Evolutionary conservation across 1,140 invertebrate species (phyloP).

Genomic region (Anthonomus grandis): DNA sequence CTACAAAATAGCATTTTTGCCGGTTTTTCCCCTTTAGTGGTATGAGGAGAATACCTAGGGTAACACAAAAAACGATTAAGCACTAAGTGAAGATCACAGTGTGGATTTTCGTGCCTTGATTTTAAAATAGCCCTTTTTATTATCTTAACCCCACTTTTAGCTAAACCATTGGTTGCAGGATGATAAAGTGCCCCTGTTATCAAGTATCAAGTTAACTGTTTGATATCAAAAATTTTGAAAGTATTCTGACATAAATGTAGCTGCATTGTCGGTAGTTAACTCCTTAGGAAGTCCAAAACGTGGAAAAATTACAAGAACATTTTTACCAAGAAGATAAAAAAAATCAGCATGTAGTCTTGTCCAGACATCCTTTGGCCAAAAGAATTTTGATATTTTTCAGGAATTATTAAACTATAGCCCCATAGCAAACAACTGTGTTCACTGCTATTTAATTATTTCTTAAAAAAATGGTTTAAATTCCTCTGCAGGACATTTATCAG

Average conservation of each 20-base stretch:
- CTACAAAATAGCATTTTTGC: slow-evolving; percentile 17
- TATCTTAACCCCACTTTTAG: too few relatives aligned
- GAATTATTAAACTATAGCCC: slow-evolving; percentile 46
- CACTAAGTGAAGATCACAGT: neutral
- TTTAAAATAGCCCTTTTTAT: too few relatives aligned
- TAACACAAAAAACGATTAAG: slow-evolving; percentile 19
- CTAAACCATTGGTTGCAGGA: too few relatives aligned
- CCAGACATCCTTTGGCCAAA: slow-evolving; percentile 49
- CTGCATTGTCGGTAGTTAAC: slow-evolving; percentile 23
- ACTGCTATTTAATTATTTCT: slow-evolving; percentile 28
- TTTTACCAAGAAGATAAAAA: slow-evolving; percentile 1
- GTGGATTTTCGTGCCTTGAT: neutral
- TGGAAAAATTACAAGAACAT: slow-evolving; percentile 20
- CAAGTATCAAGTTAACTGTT: neutral
- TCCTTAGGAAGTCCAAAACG: slow-evolving; percentile 21
- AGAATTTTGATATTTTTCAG: slow-evolving; percentile 31
- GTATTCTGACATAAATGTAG: slow-evolving; percentile 21
- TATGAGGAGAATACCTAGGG: slow-evolving; percentile 20
- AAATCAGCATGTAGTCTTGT: slow-evolving; percentile 44
- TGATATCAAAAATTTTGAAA: slow-evolving; percentile 28
- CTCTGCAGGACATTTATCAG: neutral
- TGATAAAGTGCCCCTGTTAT: too few relatives aligned
- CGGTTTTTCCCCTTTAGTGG: slow-evolving; percentile 18
- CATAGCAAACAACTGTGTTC: slow-evolving; percentile 34
- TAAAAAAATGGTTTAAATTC: slow-evolving; percentile 13